A percentile compares a stretch with the other conserved stretches of the same genome.
phyloP scores from a whole-genome alignment of 2,797 vertebrate species.

The Cynopterus sphinx region DNA sequence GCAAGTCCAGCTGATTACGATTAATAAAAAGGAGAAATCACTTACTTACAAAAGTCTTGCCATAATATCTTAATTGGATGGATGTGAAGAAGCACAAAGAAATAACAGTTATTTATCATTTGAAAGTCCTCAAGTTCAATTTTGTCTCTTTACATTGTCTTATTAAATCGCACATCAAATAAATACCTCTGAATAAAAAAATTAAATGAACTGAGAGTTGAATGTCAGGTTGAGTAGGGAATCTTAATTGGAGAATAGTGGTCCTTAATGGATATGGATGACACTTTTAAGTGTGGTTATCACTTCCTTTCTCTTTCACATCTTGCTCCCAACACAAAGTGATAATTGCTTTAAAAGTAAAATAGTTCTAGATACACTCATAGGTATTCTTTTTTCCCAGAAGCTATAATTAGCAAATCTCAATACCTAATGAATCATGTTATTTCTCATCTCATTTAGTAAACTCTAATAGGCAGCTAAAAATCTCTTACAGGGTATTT shows the following conservation, averaged over 20 bases:
- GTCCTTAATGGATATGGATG: conserved; percentile 8
- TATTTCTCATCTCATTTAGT: conserved; percentile 72
- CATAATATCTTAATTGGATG: not conserved
- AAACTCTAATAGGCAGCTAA: conserved; percentile 65
- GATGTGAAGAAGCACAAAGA: not conserved
- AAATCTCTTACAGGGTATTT: conserved; percentile 45
- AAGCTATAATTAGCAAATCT: conserved; percentile 70
- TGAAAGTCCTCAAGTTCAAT: not conserved
- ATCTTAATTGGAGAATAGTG: conserved; percentile 59
- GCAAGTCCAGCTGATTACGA: not conserved
- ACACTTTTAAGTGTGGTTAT: conserved; percentile 56
- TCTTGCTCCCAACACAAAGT: conserved; percentile 42
- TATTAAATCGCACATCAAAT: conserved; percentile 46
- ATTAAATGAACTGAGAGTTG: not conserved
- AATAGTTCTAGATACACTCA: conserved; percentile 37
- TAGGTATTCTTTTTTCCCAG: conserved; percentile 43
- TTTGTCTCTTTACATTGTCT: conserved; percentile 34
- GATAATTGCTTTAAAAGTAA: conserved; percentile 74
- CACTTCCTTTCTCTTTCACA: conserved; percentile 60
- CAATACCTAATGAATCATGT: conserved; percentile 62
- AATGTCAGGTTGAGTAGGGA: not conserved
- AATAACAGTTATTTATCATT: not conserved
- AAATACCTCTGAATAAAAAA: conserved; percentile 7
- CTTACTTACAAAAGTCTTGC: not conserved
- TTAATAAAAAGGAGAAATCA: conserved; percentile 32